These are phyloP conservation scores for Synanthedon andrenaeformis DNA, from an alignment of 2,888 invertebrate species.

Conservation along the genomic window DNA sequence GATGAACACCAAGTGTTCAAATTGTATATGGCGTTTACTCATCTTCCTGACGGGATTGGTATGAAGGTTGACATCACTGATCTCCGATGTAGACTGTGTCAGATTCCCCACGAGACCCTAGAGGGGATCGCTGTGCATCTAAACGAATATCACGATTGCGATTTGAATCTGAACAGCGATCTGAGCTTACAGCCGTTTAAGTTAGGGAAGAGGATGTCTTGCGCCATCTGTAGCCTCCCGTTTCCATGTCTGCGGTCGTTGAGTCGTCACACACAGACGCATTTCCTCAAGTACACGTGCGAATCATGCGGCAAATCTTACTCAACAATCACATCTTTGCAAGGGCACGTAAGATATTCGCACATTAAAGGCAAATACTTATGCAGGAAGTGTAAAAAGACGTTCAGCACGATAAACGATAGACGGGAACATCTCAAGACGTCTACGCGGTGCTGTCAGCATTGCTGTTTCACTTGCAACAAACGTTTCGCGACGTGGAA, in stretches of 20 bases:
- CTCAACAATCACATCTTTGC: conserved; percentile 38
- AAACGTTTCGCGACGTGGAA: conserved; percentile 8
- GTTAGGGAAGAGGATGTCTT: conserved; percentile 29
- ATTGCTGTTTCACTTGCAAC: conserved; percentile 3
- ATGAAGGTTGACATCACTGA: conserved; percentile 52
- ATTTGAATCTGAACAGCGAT: conserved; percentile 23
- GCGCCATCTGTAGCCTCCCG: conserved; percentile 40
- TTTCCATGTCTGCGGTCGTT: conserved; percentile 38
- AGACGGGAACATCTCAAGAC: conserved; percentile 3
- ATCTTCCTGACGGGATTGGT: conserved; percentile 38
- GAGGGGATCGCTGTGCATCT: conserved; percentile 41
- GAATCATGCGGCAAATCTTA: conserved; percentile 56
- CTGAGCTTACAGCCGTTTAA: conserved; percentile 38
- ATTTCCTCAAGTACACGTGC: conserved; percentile 49
- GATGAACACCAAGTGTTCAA: conserved; percentile 43
- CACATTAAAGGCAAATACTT: background rate
- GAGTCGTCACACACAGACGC: conserved; percentile 47
- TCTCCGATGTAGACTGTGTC: conserved; percentile 44
- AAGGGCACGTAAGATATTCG: conserved; percentile 35
- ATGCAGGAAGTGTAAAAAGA: conserved; percentile 3
- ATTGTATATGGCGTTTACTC: conserved; percentile 39
- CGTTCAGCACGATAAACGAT: conserved; percentile 2
- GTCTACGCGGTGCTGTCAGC: conserved; percentile 5
- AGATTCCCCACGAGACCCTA: conserved; percentile 23
- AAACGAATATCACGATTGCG: conserved; percentile 27